Evolutionary conservation across 2,113 vertebrate genomes (phyloP), one percentile per base, ranked within the genome.

Genomic region (Spea bombifrons): DNA sequence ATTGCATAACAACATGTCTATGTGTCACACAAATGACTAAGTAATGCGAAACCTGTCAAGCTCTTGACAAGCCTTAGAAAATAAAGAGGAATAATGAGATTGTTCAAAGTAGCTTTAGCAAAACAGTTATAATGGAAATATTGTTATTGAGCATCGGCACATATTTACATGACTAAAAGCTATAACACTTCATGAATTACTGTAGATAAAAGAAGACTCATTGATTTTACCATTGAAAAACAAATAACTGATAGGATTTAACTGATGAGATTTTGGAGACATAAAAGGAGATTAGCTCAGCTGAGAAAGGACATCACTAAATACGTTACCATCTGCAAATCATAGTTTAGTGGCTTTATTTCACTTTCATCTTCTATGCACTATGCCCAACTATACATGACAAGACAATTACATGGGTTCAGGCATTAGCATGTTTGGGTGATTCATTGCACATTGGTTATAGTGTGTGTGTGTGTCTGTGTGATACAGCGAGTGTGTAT

Each of bases 31-130:
- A 12, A 67, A 67, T 67, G 66, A 67, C 9, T 7, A 67, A 65
- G 46, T 67, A 67, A 44, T 46, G 44, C 5, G 44, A 67, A 67
- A 44, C 30, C 17, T 67, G 8, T 67, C 5, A 67, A 46, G 66
- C 43, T 67, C 46, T 67, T 45, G 66, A 67, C 44, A 67, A 67
- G 16, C 43, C 44, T 67, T 67, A 16, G n/a, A 67, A 67, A 67
- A 67, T 8, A 12, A 30, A 46, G 44, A 64, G 61, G 13, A 67
- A 67, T 67, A 67, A 67, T 67, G 17, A 67, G 8, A 44, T 8
- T 30, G 44, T 67, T 4, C 66, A 67, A 67, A 46, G 66, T 67
- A 46, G 43, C 66, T 30, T 30, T 16, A 45, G 66, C 43, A 67
- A 67, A 46, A 10, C 66, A 4, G 46, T 67, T 46, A 67, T 46